Base-by-base conservation (phyloP, 1,140 invertebrate genomes). In the Papilio polyxenes region DNA sequence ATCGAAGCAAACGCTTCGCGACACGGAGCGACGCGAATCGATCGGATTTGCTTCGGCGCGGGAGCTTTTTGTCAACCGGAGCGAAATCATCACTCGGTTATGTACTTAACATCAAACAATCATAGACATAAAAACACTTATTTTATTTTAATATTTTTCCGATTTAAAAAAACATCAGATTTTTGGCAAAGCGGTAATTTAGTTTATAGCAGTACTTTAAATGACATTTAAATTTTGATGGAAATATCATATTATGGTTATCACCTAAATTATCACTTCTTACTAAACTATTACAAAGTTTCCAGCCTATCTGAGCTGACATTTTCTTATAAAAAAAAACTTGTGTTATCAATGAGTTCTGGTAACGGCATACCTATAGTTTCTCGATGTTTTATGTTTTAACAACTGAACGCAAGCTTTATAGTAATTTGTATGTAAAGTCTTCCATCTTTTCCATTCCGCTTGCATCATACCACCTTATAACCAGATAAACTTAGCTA, bases 1-100 rank as follows among this genome's bases (percentile, higher is more conserved):
- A 89, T 89, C 82, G 85, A 87, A 86, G 82, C 85, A 83, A 88
- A 88, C 81, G 56, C 86, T 78, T 81, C 81, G 80, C 75, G 76
- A 78, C 82, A 72, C 81, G 80, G 83, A 84, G 81, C 86, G 85
- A 75, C 82, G 77, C 85, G 85, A 88, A 90, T 87, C 86, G 85
- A 89, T 90, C 85, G 49, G 85, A 82, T 75, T 49, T 84, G 77
- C 81, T 49, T 81, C 72, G 80, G 74, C 78, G 81, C 82, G 49
- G 83, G 81, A 82, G 80, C 81, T 85, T 89, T 86, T 87, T 88
- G 83, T 81, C 81, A 75, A 81, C 81, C 80, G 51, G 72, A 82
- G 56, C 80, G 82, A 72, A 79, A 83, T 81, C 81, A 79, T 82
- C 83, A 83, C 82, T 82, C 83, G 83, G 80, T 51, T 83, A 82